Evolutionary conservation across 2,113 vertebrate species (phyloP).

Genomic region (Grammatotria lemairii): DNA sequence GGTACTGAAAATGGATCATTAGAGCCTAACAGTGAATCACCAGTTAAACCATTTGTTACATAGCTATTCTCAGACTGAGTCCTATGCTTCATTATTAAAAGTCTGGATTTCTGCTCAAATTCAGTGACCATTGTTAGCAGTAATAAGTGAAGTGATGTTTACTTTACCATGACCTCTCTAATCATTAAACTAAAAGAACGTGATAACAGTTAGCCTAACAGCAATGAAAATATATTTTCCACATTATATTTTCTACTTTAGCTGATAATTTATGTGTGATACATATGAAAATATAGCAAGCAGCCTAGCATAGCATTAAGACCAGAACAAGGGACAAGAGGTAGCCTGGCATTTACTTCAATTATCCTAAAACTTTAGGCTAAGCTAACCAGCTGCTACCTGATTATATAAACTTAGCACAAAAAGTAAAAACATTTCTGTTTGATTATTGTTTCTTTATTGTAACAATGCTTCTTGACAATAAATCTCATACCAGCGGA

Average conservation of each 20-base stretch:
- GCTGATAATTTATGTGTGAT: not conserved
- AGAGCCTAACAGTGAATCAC: not conserved
- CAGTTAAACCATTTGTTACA: not conserved
- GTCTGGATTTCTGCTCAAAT: not conserved
- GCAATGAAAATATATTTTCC: not conserved
- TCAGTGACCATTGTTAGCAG: not conserved
- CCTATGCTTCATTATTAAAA: not conserved
- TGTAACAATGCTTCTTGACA: not conserved
- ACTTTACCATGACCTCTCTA: not conserved
- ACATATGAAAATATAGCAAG: not conserved
- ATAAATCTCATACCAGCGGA: not conserved
- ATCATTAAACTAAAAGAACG: not conserved
- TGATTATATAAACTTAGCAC: not conserved
- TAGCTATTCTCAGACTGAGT: not conserved
- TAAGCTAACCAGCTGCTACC: not conserved
- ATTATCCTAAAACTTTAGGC: not conserved
- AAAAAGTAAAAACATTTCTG: not conserved
- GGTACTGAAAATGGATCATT: fast-evolving
- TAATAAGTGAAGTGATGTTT: not conserved
- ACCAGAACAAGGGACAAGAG: not conserved
- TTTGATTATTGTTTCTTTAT: not conserved
- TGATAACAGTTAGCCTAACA: not conserved
- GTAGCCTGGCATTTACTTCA: not conserved
- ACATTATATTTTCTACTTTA: not conserved
- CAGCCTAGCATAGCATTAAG: not conserved